Evolutionary conservation across 2,797 vertebrate species (phyloP), one percentile per base, ranked within the genome.

Genomic region (Cynodonichthys magdalenae): DNA sequence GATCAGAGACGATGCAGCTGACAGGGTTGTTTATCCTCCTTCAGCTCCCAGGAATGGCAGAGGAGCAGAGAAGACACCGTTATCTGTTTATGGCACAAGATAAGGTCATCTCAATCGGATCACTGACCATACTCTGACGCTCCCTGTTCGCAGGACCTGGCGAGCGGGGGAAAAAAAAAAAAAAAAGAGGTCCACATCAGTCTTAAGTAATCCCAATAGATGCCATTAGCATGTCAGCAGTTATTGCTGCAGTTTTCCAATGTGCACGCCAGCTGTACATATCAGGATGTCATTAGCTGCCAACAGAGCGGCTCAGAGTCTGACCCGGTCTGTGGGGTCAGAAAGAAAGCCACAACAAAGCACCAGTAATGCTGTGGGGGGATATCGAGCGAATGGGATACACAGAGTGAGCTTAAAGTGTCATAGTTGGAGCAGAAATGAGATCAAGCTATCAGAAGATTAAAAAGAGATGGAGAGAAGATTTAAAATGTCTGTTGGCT

Each of bases 131-230:
- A 92, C 93, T 87, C 87, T 92, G 90, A 93, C 91, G 84, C 53
- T 63, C 69, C 66, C 73, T 69, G 20, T 63, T 80, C 67, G 60
- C 67, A 52, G n/a, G 52, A 70, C 74, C 73, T 69, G 66, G 55
- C 68, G 59, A 77, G 90, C 84, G 85, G 82, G 29, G 29, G 29
- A n/a, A n/a, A n/a, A n/a, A n/a, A n/a, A 2, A 7, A 7, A 34
- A 93, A 92, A 93, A 90, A 90, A 93, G 90, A 93, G 92, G 93
- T 94, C 88, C 89, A 84, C 93, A 92, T 93, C 91, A 91, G 87
- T 94, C 91, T 81, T 90, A 90, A 93, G 92, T 94, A 93, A 94
- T 95, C 92, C 92, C 93, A 89, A 90, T 90, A 75, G 91, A 94
- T 93, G 87, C 93, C 93, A 95, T 94, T 95, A 94, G 92, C 91